Conservation (phyloP, 2,113 vertebrate genomes). For the Mellivora capensis region DNA sequence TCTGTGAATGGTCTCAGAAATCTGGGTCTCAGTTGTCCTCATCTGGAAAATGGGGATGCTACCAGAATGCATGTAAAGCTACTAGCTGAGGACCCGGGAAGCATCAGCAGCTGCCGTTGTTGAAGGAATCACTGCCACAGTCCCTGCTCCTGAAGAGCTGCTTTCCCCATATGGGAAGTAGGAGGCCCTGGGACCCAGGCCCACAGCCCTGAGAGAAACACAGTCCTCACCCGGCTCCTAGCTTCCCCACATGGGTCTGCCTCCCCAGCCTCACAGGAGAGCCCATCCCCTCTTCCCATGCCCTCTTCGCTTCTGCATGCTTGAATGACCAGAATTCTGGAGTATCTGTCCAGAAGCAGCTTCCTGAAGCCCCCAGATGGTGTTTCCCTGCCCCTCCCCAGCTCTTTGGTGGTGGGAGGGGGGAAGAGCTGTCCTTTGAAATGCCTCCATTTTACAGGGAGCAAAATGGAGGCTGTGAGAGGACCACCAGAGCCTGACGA, state of each 20-base stretch:
- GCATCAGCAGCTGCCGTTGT: neutral
- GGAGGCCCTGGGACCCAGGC: neutral
- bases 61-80: neutral
- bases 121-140: neutral
- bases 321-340: neutral
- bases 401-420: neutral
- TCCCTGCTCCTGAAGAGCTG: neutral
- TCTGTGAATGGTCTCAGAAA: neutral
- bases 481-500: neutral
- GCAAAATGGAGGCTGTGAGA: constrained; percentile 41
- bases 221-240: neutral
- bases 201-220: neutral
- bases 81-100: neutral
- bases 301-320: neutral
- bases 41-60: neutral
- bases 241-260: neutral
- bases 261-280: neutral
- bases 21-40: neutral
- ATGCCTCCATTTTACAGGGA: constrained; percentile 59
- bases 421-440: neutral
- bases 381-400: neutral
- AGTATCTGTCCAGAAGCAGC: neutral
- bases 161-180: neutral
- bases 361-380: neutral
- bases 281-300: no score